Evolutionary conservation across 2,888 invertebrate species (phyloP).

Genomic region (Caenorhabditis macrosperma): DNA sequence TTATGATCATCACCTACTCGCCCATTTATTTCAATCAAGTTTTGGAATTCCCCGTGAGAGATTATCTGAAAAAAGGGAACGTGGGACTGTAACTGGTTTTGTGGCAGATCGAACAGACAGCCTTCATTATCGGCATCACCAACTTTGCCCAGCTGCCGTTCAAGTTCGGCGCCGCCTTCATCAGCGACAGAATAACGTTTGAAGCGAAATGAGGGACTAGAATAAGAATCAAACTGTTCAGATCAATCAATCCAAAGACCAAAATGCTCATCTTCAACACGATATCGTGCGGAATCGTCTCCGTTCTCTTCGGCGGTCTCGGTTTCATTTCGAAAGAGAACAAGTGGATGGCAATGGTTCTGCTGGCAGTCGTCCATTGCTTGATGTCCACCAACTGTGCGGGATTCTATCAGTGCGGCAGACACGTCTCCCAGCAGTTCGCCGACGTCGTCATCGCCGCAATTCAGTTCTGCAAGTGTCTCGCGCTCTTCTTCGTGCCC

Average conservation of each 20-base stretch:
- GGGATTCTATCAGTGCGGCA: constrained; percentile 56
- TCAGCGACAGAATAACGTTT: constrained; percentile 49
- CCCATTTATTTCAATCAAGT: constrained; percentile 51
- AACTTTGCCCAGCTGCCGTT: constrained; percentile 52
- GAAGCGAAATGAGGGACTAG: neutral
- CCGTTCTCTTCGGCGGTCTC: constrained; percentile 37
- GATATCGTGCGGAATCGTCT: constrained; percentile 45
- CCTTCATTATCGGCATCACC: constrained; percentile 44
- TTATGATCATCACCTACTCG: constrained; percentile 51
- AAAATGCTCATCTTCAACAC: constrained; percentile 60
- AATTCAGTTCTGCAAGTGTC: constrained; percentile 54
- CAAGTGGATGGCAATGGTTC: constrained; percentile 44
- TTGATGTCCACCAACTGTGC: constrained; percentile 50
- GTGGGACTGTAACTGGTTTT: neutral
- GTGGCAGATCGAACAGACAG: constrained; percentile 52
- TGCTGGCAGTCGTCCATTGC: constrained; percentile 35
- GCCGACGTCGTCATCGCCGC: constrained; percentile 55
- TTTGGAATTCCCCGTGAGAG: constrained; percentile 37
- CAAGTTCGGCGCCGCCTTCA: constrained; percentile 49
- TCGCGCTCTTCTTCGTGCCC: constrained; percentile 52
- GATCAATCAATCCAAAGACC: constrained; percentile 15
- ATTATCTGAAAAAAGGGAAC: neutral
- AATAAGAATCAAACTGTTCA: neutral
- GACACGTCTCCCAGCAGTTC: constrained; percentile 51
- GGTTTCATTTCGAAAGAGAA: constrained; percentile 41